Evolutionary conservation across 2,888 invertebrate genomes (phyloP).

Genomic region (Nematopogon swammerdamellus): DNA sequence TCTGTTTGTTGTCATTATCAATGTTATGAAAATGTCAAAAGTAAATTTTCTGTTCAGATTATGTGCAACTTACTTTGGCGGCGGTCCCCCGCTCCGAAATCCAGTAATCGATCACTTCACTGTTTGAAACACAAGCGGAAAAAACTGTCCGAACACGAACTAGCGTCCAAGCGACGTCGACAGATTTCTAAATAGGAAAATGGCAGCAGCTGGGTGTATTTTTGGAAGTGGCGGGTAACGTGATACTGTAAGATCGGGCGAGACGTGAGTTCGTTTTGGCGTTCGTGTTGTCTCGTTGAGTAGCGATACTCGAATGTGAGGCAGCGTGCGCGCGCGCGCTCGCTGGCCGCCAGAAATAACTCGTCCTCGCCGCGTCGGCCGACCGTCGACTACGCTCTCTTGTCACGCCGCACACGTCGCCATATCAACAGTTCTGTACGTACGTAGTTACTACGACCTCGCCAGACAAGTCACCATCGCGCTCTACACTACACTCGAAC

Average conservation of each 20-base stretch:
- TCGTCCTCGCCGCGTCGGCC: background rate
- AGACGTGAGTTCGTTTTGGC: constrained; percentile 1
- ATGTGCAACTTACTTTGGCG: background rate
- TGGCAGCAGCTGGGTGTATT: constrained; percentile 10
- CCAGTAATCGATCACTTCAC: background rate
- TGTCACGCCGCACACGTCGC: constrained; percentile 5
- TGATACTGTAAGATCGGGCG: constrained; percentile 8
- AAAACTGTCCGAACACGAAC: background rate
- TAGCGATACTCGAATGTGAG: constrained; percentile 10
- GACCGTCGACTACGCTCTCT: background rate
- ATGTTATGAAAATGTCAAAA: no score
- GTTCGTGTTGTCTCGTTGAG: constrained; percentile 8
- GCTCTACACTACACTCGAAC: no score
- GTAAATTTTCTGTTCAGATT: no score
- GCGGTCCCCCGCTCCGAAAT: background rate
- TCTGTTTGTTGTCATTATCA: no score
- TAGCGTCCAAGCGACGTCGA: background rate
- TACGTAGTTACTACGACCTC: constrained; percentile 3
- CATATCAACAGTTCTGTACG: constrained; percentile 3
- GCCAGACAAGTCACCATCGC: no score
- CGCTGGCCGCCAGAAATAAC: background rate
- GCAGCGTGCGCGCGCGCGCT: constrained; percentile 1
- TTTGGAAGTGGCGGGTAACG: constrained; percentile 10
- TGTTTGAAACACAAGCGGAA: background rate
- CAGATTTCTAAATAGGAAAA: constrained; percentile 4